Percentiles rank a stretch among this genome's conserved stretches.
phyloP scores from a whole-genome alignment of 2,797 vertebrate genomes.

The Sylvia borin region DNA sequence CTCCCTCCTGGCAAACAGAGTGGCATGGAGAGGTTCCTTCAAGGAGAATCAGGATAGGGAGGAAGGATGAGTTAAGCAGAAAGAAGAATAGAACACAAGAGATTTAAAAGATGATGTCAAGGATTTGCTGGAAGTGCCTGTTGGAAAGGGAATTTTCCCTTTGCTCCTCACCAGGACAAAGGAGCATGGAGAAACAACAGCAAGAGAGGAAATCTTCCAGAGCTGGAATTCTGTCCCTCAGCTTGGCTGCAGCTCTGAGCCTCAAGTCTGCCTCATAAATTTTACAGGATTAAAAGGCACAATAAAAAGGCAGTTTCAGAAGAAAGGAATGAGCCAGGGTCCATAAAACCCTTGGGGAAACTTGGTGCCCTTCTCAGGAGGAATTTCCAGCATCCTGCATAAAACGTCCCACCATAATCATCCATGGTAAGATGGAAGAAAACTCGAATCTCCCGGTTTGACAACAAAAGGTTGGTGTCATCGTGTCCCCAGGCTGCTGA shows the following conservation, averaged over 20 bases:
- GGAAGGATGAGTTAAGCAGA: neutral
- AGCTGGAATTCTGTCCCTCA: neutral
- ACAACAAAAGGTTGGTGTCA: neutral
- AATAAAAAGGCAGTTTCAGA: neutral
- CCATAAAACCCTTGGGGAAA: neutral
- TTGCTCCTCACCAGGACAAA: neutral
- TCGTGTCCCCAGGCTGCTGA: neutral
- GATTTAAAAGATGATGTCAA: neutral
- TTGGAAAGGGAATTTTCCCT: neutral
- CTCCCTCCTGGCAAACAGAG: neutral
- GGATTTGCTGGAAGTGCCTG: neutral
- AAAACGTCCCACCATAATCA: neutral
- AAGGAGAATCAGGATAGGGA: neutral
- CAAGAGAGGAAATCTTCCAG: conserved; percentile 2
- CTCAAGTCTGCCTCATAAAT: neutral
- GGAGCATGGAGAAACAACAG: conserved; percentile 6
- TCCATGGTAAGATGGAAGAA: neutral
- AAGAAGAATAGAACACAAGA: neutral
- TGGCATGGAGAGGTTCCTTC: neutral
- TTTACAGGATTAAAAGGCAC: neutral
- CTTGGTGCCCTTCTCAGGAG: neutral
- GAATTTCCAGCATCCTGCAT: neutral
- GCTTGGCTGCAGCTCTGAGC: neutral
- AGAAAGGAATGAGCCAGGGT: neutral
- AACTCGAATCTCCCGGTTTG: neutral